Evolutionary conservation across 2,797 vertebrate genomes (phyloP).

Genomic region (Lacerta bilineata): DNA sequence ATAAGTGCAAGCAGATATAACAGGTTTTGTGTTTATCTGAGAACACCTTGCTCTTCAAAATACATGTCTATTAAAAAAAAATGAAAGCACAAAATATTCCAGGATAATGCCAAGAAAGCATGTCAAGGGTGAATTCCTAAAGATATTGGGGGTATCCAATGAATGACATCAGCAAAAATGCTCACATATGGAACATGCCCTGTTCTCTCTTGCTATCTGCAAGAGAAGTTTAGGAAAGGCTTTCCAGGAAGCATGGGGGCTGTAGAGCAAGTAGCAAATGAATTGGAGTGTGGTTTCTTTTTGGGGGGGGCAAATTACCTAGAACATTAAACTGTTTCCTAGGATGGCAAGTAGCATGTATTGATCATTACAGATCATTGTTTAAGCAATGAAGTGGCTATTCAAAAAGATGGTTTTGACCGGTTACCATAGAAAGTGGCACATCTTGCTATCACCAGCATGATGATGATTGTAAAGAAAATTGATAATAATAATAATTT

Average conservation of each 20-base stretch:
- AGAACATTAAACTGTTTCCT: constrained; percentile 33
- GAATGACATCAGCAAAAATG: neutral
- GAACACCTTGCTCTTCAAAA: constrained; percentile 26
- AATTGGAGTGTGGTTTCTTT: neutral
- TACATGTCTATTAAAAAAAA: neutral
- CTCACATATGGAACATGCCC: neutral
- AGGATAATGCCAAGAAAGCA: constrained; percentile 24
- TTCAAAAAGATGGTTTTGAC: constrained; percentile 60
- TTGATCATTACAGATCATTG: constrained; percentile 39
- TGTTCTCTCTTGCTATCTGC: neutral
- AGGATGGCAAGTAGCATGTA: constrained; percentile 44
- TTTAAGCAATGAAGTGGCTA: constrained; percentile 42
- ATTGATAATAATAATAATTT: constrained; percentile 33
- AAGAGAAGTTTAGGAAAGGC: neutral
- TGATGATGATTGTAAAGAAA: constrained; percentile 36
- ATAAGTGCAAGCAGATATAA: neutral
- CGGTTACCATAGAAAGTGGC: constrained; percentile 34
- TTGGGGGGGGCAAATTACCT: neutral
- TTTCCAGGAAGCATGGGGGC: too few species aligned
- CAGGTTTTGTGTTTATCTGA: neutral
- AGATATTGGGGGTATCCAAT: constrained; percentile 42
- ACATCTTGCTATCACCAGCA: constrained; percentile 42
- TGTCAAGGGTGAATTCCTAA: neutral
- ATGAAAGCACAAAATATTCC: neutral
- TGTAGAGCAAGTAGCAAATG: neutral